Percentiles rank a stretch among this genome's conserved stretches.
phyloP scores from a whole-genome alignment of 2,797 vertebrate species.

The Crenichthys baileyi region DNA sequence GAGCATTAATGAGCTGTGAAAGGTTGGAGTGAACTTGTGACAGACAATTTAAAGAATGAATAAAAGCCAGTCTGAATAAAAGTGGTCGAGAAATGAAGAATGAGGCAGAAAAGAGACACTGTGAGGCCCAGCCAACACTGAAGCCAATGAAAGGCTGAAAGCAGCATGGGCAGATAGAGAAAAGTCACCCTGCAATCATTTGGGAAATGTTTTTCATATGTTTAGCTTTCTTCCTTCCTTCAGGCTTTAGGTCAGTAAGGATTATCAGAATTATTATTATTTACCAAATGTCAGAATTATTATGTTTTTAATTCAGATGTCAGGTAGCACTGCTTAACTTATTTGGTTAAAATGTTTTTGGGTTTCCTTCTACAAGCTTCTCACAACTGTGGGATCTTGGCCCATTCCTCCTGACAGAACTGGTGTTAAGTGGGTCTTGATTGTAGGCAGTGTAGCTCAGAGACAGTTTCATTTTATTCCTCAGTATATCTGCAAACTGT shows the following conservation, averaged over 20 bases:
- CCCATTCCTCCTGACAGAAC: background rate
- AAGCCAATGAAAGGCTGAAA: background rate
- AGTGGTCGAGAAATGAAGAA: conserved; percentile 34
- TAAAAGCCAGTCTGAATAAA: conserved; percentile 41
- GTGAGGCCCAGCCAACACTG: background rate
- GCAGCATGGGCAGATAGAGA: too few species aligned
- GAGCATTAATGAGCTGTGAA: background rate
- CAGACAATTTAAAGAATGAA: conserved; percentile 12
- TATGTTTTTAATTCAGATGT: background rate
- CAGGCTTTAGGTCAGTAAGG: too few species aligned
- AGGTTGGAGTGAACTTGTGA: conserved; percentile 22
- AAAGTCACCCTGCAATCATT: too few species aligned
- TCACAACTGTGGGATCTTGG: background rate
- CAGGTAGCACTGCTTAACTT: background rate
- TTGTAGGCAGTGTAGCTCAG: background rate
- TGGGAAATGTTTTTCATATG: too few species aligned
- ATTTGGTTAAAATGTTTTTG: background rate
- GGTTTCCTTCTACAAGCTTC: background rate
- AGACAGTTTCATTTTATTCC: too few species aligned
- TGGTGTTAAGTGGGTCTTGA: background rate
- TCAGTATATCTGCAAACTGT: too few species aligned
- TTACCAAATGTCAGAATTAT: background rate
- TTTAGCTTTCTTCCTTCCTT: too few species aligned
- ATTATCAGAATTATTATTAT: background rate
- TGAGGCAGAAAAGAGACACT: background rate